A percentile compares a stretch with the other conserved stretches of the same genome.
Conservation (phyloP, 2,797 vertebrate genomes). For the Borostomias antarcticus region DNA sequence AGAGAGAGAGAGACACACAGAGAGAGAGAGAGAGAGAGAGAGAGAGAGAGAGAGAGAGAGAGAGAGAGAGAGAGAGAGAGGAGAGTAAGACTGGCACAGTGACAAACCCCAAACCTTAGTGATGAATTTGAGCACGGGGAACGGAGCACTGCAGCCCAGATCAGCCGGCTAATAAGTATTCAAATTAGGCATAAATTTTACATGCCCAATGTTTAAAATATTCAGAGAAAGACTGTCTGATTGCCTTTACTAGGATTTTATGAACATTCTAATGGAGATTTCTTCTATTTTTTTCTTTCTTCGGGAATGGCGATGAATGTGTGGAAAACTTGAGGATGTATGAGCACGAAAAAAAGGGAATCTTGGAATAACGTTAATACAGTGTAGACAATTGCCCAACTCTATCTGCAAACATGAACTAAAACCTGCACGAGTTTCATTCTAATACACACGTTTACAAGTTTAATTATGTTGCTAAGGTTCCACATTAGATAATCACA, state of each 20-base stretch:
- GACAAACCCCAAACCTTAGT: constrained; percentile 77
- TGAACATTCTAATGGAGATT: constrained; percentile 90
- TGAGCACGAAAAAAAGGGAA: constrained; percentile 54
- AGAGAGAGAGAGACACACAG: constrained; percentile 9
- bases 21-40: constrained; percentile 5
- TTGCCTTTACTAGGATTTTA: constrained; percentile 92
- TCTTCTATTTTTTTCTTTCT: constrained; percentile 74
- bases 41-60: constrained; percentile 29
- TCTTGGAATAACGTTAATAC: constrained; percentile 65
- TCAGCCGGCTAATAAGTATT: constrained; percentile 98
- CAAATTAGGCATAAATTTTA: constrained; percentile 99
- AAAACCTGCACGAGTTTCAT: constrained; percentile 37
- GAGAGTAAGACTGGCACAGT: constrained; percentile 65
- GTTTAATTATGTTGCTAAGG: constrained; percentile 24
- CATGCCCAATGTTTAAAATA: constrained; percentile 99
- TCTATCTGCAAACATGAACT: constrained; percentile 46
- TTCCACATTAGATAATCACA: constrained; percentile 13
- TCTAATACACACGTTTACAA: constrained; percentile 47
- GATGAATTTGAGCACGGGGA: constrained; percentile 90
- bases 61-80: constrained; percentile 32
- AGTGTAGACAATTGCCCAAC: constrained; percentile 40
- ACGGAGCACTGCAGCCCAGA: constrained; percentile 93
- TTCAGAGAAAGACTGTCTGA: constrained; percentile 96
- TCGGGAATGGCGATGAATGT: constrained; percentile 49
- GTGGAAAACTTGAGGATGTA: constrained; percentile 59